Evolutionary conservation across 1,140 invertebrate genomes (phyloP).

Genomic region (Drosophila suzukii): DNA sequence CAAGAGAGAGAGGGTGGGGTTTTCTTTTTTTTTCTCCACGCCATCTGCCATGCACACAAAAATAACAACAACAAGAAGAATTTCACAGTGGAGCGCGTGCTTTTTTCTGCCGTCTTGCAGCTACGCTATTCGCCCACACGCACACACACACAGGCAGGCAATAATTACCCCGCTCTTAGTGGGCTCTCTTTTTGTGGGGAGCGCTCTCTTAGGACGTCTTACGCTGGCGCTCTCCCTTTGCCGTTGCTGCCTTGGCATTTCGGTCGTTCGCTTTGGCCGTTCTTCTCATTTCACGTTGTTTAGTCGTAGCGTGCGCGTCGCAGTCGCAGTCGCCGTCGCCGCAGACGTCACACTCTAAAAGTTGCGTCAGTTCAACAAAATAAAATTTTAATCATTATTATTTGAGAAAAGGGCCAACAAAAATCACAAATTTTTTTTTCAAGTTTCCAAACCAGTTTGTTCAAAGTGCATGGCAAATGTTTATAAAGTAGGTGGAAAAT

Average conservation of each 20-base stretch:
- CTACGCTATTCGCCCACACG: conserved; percentile 39
- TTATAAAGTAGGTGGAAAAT: conserved; percentile 31
- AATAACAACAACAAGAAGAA: conserved; percentile 34
- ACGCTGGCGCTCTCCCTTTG: conserved; percentile 2
- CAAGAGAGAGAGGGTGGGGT: conserved; percentile 43
- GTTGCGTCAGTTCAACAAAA: conserved; percentile 72
- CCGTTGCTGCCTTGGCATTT: conserved; percentile 46
- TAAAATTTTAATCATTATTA: conserved; percentile 9
- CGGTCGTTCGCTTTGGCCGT: conserved; percentile 51
- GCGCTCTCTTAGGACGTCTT: conserved; percentile 2
- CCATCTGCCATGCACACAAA: conserved; percentile 48
- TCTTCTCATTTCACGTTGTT: conserved; percentile 72
- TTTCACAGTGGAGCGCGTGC: conserved; percentile 43
- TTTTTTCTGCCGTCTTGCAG: conserved; percentile 36
- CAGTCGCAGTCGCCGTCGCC: conserved; percentile 42
- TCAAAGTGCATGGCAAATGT: conserved; percentile 9
- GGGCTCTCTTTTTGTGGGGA: not conserved
- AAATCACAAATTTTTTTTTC: conserved; percentile 29
- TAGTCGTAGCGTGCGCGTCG: conserved; percentile 75
- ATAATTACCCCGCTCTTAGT: conserved; percentile 20
- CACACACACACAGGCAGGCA: conserved; percentile 9
- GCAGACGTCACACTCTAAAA: conserved; percentile 63
- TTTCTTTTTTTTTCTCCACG: conserved; percentile 38
- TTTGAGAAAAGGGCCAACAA: conserved; percentile 6
- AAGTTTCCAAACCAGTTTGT: conserved; percentile 15